Evolutionary conservation across 2,888 invertebrate genomes (phyloP), one percentile per base, ranked within the genome.

Genomic region (Callosobruchus maculatus): DNA sequence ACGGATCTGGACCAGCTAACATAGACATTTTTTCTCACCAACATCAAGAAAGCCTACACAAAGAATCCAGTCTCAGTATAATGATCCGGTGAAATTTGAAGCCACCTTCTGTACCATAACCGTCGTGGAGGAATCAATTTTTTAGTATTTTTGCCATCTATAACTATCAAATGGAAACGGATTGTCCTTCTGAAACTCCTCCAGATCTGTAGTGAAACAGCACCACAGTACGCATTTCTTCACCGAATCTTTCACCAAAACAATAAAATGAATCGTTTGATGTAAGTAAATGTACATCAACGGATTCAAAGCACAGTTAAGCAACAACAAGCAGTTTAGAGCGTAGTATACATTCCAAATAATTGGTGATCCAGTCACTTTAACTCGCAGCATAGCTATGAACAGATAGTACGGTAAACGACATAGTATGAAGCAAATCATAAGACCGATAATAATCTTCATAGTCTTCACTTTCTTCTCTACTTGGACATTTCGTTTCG

Each of bases 281-380:
- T 89, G 88, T 5, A 91, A 84, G 78, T 91, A 91, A 0, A 90
- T 89, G 78, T 91, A 92, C 67, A 91, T 84, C 72, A 91, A 87
- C 0, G 91, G 91, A 86, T 91, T 90, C 30, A 91, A 74, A 0
- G 88, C 88, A 69, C 90, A 89, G 78, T 89, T 90, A 5, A 88
- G 73, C 31, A 90, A 81, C 2, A 89, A 88, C n/a, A 91, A 80
- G 1, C 88, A 81, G 18, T 88, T 88, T 5, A 91, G 87, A 20
- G 83, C 76, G 73, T 88, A 89, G 77, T 89, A 88, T 7, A 89
- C 76, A 67, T 89, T 83, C 89, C 89, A 90, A 80, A 77, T 72
- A 20, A 72, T 71, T 5, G 74, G 26, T n/a, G 78, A 86, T 80
- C 20, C 81, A 78, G 71, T 85, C 81, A n/a, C 78, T 77, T 2